phyloP scores from a whole-genome alignment of 1,140 invertebrate species.

The Nylanderia fulva region DNA sequence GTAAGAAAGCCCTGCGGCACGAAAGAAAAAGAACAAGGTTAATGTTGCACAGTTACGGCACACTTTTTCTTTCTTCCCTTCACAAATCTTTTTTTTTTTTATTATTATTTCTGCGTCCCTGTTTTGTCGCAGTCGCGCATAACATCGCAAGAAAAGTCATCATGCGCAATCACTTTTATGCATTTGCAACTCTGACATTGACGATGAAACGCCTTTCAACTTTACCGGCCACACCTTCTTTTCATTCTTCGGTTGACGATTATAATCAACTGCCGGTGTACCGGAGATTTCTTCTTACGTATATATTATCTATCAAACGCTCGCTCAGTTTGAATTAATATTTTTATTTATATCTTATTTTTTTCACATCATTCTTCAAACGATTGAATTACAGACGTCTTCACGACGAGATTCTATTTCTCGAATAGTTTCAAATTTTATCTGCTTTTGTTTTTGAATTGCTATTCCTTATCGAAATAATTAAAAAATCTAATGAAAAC shows the following conservation, averaged over 20 bases:
- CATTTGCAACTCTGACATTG: conserved; percentile 65
- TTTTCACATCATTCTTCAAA: neutral
- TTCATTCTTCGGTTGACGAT: conserved; percentile 63
- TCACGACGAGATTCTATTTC: neutral
- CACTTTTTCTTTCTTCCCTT: conserved; percentile 35
- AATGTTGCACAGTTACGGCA: conserved; percentile 35
- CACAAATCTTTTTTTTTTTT: conserved; percentile 5
- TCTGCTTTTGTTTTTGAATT: neutral
- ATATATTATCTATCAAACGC: conserved; percentile 20
- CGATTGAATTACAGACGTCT: neutral
- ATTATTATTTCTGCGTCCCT: conserved; percentile 48
- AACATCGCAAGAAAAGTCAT: conserved; percentile 51
- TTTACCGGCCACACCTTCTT: conserved; percentile 61
- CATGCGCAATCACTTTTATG: conserved; percentile 63
- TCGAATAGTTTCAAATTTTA: neutral
- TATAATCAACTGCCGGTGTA: conserved; percentile 53
- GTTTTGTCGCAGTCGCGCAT: conserved; percentile 45
- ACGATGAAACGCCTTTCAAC: conserved; percentile 71
- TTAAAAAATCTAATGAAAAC: neutral
- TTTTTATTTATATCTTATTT: conserved; percentile 59
- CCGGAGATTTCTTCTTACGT: conserved; percentile 21
- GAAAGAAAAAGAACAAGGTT: conserved; percentile 30
- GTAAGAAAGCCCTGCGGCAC: conserved; percentile 18
- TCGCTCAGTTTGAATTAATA: conserved; percentile 17
- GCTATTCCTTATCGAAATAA: neutral